These are phyloP conservation scores for Apolygus lucorum DNA, from an alignment of 1,140 invertebrate genomes.

Conservation along the genomic window DNA sequence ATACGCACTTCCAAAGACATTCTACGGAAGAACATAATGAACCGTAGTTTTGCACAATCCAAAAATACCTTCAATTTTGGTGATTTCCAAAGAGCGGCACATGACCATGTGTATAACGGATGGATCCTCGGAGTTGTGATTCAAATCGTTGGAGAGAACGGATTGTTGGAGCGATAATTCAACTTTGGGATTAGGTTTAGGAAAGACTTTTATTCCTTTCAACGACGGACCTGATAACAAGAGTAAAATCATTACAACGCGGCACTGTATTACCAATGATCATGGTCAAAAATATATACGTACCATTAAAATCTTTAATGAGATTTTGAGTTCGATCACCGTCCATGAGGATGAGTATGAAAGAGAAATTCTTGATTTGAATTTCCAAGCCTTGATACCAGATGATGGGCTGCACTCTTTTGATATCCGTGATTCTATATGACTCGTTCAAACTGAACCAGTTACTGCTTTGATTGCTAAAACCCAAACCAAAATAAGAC, in stretches of 20 bases:
- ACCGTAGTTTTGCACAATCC: too few species aligned
- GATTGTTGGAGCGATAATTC: constrained; percentile 22
- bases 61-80: constrained; percentile 22
- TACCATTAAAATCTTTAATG: constrained; percentile 13
- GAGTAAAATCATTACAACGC: too few species aligned
- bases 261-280: background rate
- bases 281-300: too few species aligned
- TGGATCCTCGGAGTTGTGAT: constrained; percentile 4
- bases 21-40: too few species aligned
- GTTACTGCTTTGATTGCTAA: constrained; percentile 15
- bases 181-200: constrained; percentile 8
- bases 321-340: constrained; percentile 12
- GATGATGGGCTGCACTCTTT: constrained; percentile 39
- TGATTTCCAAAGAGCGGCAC: background rate
- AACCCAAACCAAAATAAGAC: background rate
- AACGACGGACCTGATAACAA: background rate
- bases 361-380: constrained; percentile 37
- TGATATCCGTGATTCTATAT: constrained; percentile 22
- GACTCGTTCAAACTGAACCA: constrained; percentile 20
- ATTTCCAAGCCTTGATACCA: constrained; percentile 42
- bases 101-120: constrained; percentile 6
- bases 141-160: background rate
- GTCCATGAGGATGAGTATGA: constrained; percentile 22
- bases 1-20: background rate
- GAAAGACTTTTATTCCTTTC: constrained; percentile 14